Evolutionary conservation across 2,888 invertebrate species (phyloP), one percentile per base, ranked within the genome.

Genomic region (Minunthozetes semirufus): DNA sequence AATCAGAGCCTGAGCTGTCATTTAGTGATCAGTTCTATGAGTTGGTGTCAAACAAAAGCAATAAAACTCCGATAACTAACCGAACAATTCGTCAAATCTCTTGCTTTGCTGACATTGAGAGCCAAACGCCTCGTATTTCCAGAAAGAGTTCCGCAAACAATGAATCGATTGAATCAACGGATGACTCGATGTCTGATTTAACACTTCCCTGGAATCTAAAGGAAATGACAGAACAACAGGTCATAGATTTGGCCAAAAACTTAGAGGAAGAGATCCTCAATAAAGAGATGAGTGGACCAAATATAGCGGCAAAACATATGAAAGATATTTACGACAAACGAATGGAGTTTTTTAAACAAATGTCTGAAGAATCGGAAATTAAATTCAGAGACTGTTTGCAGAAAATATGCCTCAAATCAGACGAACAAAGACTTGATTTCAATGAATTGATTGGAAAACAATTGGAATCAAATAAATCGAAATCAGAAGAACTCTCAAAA

Each of bases 41-140:
- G 17, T 9, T 66, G 59, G 17, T 59, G 27, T 13, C 59, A 9
- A 33, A 63, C 27, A 66, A 19, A 38, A 17, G 15, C 29, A 15
- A 15, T 4, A 38, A 66, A 19, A 38, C 66, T 8, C 66, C 66
- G 53, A 17, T 8, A 1, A 53, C 17, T n/a, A 53, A 53, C 17
- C 53, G 53, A 53, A 8, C 17, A 17, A n/a, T 38, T 29, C 66
- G 66, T 38, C 66, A 33, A 4, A 66, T 66, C 33, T 33, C 66
- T 9, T 38, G 66, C 11, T 66, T 66, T 6, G 66, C 66, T 1
- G 66, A 66, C 66, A 66, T 66, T 17, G 53, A 53, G 53, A 53
- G 19, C 53, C 66, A 38, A 38, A 66, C 29, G 59, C 9, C 33
- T 33, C 33, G 13, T 27, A 17, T 59, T 27, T 29, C 59, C 9